Evolutionary conservation across 2,113 vertebrate genomes (phyloP).

Genomic region (Neopipo cinnamomea): DNA sequence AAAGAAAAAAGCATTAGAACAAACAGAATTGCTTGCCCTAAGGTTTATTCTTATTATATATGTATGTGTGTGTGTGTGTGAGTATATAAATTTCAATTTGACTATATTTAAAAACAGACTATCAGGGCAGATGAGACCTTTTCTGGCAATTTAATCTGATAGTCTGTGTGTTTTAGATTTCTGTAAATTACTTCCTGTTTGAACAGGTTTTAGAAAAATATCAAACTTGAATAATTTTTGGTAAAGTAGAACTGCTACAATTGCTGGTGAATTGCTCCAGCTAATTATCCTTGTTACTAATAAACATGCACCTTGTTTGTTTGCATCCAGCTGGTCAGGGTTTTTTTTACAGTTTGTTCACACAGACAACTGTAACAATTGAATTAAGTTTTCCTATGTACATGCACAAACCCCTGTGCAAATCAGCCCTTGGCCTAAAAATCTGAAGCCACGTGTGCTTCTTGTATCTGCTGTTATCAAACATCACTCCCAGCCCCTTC

Average conservation of each 20-base stretch:
- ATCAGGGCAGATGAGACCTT: not conserved
- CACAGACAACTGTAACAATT: not conserved
- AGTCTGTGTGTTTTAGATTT: not conserved
- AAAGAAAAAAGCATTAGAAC: not conserved
- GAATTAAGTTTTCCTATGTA: not conserved
- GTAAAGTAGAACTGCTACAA: not conserved
- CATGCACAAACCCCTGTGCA: not conserved
- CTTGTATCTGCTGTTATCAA: not conserved
- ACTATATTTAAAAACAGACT: not conserved
- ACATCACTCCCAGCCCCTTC: not conserved
- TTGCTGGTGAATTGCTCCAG: not conserved
- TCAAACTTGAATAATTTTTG: not conserved
- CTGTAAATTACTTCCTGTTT: not conserved
- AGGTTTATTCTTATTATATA: not conserved
- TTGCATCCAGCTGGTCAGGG: not conserved
- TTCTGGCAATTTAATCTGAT: not conserved
- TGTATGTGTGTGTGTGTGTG: rapidly evolving
- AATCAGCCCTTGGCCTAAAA: not conserved
- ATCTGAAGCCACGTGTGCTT: not conserved
- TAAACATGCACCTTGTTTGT: not conserved
- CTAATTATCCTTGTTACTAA: not conserved
- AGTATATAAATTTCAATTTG: not conserved
- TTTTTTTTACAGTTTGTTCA: not conserved
- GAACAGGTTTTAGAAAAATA: not conserved
- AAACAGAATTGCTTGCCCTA: not conserved